Base-by-base conservation (phyloP, 1,140 invertebrate species). In the Heliconius hermathena region DNA sequence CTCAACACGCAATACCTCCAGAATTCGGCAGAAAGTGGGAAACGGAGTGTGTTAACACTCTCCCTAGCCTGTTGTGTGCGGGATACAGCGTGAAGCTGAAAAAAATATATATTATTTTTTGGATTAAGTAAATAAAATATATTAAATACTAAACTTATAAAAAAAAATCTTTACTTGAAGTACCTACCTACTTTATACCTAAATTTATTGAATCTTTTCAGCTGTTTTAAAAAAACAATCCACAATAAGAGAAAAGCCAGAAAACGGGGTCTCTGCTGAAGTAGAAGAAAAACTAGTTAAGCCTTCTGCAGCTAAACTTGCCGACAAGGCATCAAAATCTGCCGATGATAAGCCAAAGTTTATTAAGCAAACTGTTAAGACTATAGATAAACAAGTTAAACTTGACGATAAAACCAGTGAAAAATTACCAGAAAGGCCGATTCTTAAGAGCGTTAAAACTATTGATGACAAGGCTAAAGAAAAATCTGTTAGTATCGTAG, bases 381-480 rank as follows among this genome's bases (percentile, higher is more conserved):
- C 87, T 41, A 83, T 82, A 38, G 87, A 89, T 70, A 90, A 87
- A 81, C 70, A 79, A 66, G 71, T 57, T 72, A 91, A 92, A 81
- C 33, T 79, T 57, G 91, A 91, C 77, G 90, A 92, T 20, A 93
- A 89, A 87, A 60, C 54, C 49, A 88, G 83, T 66, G 88, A 90
- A 16, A 93, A 91, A 86, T 57, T 87, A 76, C 84, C 85, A 85
- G 93, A 94, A 83, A 90, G 89, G 87, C 87, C 89, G 54, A 85
- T 87, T 18, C 81, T 93, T 46, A 92, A 86, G 87, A 92, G 83
- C 73, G 90, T 92, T 13, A 90, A 87, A 85, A 93, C 92, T 52
- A 90, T 92, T 18, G 91, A 94, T 84, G 90, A 93, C 33, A 93
- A 94, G 79, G 77, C 83, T 22, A 93, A 91, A 84, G 91, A 92